Percentiles rank a stretch among this genome's conserved stretches.
phyloP scores from a whole-genome alignment of 2,113 vertebrate species.

The Pterocles gutturalis region DNA sequence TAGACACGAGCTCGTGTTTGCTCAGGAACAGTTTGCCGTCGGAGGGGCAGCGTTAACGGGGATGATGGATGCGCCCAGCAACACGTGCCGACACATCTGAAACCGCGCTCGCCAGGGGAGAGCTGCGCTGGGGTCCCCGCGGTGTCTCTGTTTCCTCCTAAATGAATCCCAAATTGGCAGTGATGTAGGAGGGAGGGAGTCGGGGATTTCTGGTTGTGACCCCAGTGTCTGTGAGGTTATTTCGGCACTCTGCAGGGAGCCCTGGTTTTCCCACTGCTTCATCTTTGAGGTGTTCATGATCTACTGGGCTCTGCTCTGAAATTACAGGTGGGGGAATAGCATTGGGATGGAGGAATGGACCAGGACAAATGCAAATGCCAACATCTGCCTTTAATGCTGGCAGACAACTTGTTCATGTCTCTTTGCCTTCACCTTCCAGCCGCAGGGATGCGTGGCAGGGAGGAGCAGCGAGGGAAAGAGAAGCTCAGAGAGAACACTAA shows the following conservation, averaged over 20 bases:
- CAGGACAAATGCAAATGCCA: neutral
- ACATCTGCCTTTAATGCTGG: neutral
- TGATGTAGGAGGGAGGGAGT: constrained; percentile 1
- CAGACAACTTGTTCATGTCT: neutral
- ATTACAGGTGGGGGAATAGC: neutral
- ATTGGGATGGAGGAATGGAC: neutral
- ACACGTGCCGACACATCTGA: neutral
- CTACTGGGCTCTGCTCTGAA: neutral
- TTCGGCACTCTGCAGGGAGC: neutral
- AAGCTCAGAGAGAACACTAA: neutral
- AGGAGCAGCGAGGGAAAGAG: neutral
- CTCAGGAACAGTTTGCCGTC: neutral
- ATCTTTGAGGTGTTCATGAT: neutral
- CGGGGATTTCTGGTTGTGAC: neutral
- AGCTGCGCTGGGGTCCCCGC: neutral
- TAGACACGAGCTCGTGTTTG: neutral
- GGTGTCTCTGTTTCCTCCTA: neutral
- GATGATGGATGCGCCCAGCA: neutral
- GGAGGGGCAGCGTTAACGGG: accelerated
- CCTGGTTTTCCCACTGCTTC: neutral
- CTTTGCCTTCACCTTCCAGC: neutral
- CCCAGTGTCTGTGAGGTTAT: neutral
- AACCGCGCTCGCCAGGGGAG: neutral
- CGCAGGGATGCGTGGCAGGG: neutral
- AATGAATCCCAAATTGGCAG: neutral